These are phyloP conservation scores for Euclidia mi DNA, from an alignment of 2,888 invertebrate genomes.

Conservation along the genomic window DNA sequence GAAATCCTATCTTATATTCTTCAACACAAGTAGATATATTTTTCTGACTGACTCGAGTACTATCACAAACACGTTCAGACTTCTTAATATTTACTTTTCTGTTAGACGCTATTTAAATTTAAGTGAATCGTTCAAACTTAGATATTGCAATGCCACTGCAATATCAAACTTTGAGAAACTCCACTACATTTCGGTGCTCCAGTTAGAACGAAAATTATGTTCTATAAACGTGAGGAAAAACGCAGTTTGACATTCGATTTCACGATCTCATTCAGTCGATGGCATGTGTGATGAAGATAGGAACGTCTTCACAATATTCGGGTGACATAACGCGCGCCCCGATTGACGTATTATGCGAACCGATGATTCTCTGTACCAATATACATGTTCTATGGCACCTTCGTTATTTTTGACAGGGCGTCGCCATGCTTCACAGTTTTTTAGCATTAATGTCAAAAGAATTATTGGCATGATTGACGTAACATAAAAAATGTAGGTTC, in stretches of 20 bases:
- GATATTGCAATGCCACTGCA: too few relatives aligned
- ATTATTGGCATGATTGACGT: conserved; percentile 24
- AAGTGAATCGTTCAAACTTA: too few relatives aligned
- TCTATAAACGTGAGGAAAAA: not conserved
- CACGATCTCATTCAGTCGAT: conserved; percentile 21
- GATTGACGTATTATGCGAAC: conserved; percentile 60
- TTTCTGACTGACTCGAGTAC: too few relatives aligned
- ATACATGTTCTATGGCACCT: conserved; percentile 65
- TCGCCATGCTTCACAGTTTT: conserved; percentile 52
- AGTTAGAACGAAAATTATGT: too few relatives aligned
- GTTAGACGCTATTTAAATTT: too few relatives aligned
- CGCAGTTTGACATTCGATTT: conserved; percentile 27
- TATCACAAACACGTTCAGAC: too few relatives aligned
- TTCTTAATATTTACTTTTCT: too few relatives aligned
- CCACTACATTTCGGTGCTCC: too few relatives aligned
- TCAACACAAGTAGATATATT: too few relatives aligned
- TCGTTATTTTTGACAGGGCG: conserved; percentile 69
- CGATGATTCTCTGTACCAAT: conserved; percentile 58
- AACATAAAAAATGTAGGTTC: not conserved
- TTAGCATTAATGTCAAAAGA: conserved; percentile 41
- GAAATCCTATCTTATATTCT: too few relatives aligned
- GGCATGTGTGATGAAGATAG: conserved; percentile 26
- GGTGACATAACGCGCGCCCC: conserved; percentile 36
- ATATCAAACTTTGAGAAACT: not conserved
- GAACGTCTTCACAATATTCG: conserved; percentile 28